Conservation (phyloP, 2,888 invertebrate species). For the Peribatodes rhomboidaria region DNA sequence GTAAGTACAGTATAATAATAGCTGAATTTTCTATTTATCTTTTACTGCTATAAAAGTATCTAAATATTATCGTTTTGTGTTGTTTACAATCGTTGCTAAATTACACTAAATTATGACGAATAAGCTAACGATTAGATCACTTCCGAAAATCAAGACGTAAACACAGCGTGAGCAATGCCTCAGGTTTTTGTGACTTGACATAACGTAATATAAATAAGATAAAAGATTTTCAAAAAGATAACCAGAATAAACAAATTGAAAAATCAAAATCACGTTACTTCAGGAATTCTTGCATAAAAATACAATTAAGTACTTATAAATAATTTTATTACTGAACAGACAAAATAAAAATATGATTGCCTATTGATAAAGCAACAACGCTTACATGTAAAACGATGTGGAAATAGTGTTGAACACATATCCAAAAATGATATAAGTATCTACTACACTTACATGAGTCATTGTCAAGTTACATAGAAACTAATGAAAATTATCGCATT, state of each 20-base stretch:
- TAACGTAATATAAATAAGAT: not conserved
- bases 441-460: slow-evolving; percentile 2
- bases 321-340: slow-evolving; percentile 1
- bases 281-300: not conserved
- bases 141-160: slow-evolving; percentile 19
- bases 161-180: not conserved
- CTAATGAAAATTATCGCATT: slow-evolving; percentile 34
- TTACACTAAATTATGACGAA: slow-evolving; percentile 9
- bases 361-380: slow-evolving; percentile 47
- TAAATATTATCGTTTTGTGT: not conserved
- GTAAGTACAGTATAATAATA: too few relatives aligned
- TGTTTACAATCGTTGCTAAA: not conserved
- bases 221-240: not conserved
- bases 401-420: slow-evolving; percentile 38
- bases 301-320: not conserved
- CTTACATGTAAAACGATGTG: slow-evolving; percentile 51
- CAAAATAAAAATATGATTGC: slow-evolving; percentile 21
- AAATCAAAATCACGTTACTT: not conserved
- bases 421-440: not conserved
- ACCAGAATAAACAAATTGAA: not conserved
- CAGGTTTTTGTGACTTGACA: not conserved
- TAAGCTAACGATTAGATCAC: slow-evolving; percentile 9
- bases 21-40: too few relatives aligned
- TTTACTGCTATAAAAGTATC: too few relatives aligned
- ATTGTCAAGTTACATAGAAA: slow-evolving; percentile 34